phyloP scores from a whole-genome alignment of 2,888 invertebrate species.

The Oxyteleia sp. region DNA sequence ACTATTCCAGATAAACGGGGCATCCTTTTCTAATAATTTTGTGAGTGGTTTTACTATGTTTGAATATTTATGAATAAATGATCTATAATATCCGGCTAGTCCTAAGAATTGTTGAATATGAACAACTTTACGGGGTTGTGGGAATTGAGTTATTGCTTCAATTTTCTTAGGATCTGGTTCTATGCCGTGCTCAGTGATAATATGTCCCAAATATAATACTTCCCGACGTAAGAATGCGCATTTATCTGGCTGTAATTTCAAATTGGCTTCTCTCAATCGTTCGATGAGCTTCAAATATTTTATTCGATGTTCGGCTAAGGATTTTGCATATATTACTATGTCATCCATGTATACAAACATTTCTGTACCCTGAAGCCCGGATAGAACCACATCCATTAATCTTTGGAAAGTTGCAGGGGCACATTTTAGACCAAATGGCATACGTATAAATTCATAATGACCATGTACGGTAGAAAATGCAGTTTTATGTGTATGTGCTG shows the following conservation, averaged over 20 bases:
- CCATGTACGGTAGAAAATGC: conserved; percentile 40
- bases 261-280: not conserved
- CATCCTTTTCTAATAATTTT: conserved; percentile 49
- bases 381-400: conserved; percentile 79
- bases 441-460: conserved; percentile 74
- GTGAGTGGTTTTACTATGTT: conserved; percentile 66
- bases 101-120: conserved; percentile 64
- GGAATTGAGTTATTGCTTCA: conserved; percentile 3
- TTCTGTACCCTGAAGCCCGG: conserved; percentile 73
- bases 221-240: conserved; percentile 15
- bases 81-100: conserved; percentile 69
- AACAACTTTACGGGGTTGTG: conserved; percentile 7
- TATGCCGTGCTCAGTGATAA: conserved; percentile 11
- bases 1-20: conserved; percentile 31
- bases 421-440: conserved; percentile 21
- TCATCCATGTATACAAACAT: conserved; percentile 73
- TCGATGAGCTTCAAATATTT: conserved; percentile 62
- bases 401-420: conserved; percentile 82
- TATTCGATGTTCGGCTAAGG: conserved; percentile 52
- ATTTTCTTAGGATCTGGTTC: not conserved
- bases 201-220: conserved; percentile 21
- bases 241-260: conserved; percentile 24
- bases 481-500: not conserved
- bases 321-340: conserved; percentile 60
- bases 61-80: conserved; percentile 70